Percentiles rank a stretch among this genome's conserved stretches.
phyloP scores from a whole-genome alignment of 2,797 vertebrate species.

The Dermochelys coriacea region DNA sequence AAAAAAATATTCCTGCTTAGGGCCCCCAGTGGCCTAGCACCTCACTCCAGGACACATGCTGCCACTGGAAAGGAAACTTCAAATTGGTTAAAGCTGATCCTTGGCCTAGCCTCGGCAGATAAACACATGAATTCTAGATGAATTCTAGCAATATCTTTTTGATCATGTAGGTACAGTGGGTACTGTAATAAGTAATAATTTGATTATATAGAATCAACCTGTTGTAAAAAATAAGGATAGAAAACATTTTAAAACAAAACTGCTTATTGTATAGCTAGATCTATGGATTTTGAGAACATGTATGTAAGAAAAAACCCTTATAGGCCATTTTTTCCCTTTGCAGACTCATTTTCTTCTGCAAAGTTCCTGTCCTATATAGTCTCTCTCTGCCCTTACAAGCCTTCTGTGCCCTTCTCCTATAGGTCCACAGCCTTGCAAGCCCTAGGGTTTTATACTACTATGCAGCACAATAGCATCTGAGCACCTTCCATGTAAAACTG shows the following conservation, averaged over 20 bases:
- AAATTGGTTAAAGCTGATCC: neutral
- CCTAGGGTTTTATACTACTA: neutral
- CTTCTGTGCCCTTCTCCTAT: neutral
- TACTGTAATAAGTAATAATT: neutral
- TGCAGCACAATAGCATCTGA: fast-evolving
- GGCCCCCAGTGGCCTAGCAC: neutral
- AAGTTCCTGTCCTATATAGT: neutral
- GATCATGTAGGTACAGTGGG: neutral
- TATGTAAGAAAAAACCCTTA: neutral
- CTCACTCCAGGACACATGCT: neutral
- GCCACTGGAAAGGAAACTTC: neutral
- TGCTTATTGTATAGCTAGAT: neutral
- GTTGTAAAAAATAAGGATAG: neutral
- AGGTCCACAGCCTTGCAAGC: neutral
- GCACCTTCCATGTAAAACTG: neutral
- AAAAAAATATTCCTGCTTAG: neutral
- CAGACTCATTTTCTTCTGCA: neutral
- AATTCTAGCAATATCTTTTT: neutral
- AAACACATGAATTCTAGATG: neutral
- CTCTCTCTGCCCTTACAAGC: neutral
- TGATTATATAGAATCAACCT: neutral
- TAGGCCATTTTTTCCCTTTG: neutral
- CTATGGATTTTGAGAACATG: neutral
- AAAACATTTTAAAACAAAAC: neutral
- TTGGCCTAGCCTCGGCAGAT: neutral